Conservation (phyloP, 2,113 vertebrate species). For the Macquaria ambigua region DNA sequence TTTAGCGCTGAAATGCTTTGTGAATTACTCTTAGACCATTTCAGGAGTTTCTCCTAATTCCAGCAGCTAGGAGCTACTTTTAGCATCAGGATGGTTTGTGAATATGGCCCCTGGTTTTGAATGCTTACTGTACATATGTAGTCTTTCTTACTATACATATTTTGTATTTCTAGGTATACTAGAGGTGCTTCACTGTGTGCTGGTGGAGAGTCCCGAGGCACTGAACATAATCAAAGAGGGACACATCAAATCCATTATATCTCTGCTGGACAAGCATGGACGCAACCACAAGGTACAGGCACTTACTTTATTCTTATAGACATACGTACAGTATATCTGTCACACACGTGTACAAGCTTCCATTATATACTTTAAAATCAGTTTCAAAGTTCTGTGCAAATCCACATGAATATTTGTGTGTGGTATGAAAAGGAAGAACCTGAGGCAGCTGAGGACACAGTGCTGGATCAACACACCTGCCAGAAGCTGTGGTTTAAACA, state of each 20-base stretch:
- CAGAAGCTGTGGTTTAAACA: neutral
- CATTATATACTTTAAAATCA: neutral
- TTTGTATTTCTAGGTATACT: conserved; percentile 87
- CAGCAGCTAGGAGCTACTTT: no score
- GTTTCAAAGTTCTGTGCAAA: neutral
- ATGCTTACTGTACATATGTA: neutral
- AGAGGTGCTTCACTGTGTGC: conserved; percentile 96
- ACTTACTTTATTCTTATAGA: neutral
- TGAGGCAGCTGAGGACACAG: neutral
- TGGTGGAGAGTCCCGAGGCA: conserved; percentile 97
- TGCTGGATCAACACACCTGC: neutral
- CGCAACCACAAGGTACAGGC: conserved; percentile 93
- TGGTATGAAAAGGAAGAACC: neutral
- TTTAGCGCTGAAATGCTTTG: neutral
- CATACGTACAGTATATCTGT: neutral
- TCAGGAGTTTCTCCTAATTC: no score
- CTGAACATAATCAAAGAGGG: conserved; percentile 98
- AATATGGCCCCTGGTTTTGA: neutral
- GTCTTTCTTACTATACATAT: neutral
- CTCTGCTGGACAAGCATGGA: conserved; percentile 95
- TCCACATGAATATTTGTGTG: neutral
- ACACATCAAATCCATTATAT: conserved; percentile 98
- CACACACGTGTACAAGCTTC: neutral
- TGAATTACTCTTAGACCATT: neutral
- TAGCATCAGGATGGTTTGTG: neutral